Percentiles rank a stretch among this genome's conserved stretches.
Evolutionary conservation across 2,797 vertebrate genomes (phyloP).

Genomic region (Bovichtus diacanthus): DNA sequence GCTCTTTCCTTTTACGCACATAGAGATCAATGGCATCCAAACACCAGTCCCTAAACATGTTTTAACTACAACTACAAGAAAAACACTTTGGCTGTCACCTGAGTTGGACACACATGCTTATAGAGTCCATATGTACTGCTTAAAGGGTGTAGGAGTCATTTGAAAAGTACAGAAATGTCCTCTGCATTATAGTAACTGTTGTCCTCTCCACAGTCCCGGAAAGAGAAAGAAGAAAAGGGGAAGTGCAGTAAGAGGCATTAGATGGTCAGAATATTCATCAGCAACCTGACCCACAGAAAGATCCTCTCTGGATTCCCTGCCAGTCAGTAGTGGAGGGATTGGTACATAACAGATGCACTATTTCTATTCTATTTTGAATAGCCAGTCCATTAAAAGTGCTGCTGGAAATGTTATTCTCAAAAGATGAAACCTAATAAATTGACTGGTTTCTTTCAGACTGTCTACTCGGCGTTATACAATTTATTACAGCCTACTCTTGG

Average conservation of each 20-base stretch:
- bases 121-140: neutral
- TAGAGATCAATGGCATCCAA: conserved; percentile 3
- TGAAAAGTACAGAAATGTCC: neutral
- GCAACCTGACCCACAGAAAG: conserved; percentile 11
- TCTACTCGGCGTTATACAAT: conserved; percentile 19
- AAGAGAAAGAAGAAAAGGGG: neutral
- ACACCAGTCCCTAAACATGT: neutral
- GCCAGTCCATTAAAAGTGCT: neutral
- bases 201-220: conserved; percentile 3
- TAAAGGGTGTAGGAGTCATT: neutral
- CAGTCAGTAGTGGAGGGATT: conserved; percentile 12
- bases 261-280: conserved; percentile 23
- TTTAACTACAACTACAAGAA: neutral
- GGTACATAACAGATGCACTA: conserved; percentile 1
- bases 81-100: neutral
- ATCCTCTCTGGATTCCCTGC: conserved; percentile 16
- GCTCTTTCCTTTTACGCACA: neutral
- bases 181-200: neutral
- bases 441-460: neutral
- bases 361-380: neutral
- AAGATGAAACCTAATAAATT: conserved; percentile 8
- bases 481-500: conserved; percentile 23
- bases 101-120: neutral
- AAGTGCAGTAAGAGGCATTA: neutral
- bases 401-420: conserved; percentile 9